phyloP scores from a whole-genome alignment of 2,888 invertebrate genomes.

The Eremobia ochroleuca region DNA sequence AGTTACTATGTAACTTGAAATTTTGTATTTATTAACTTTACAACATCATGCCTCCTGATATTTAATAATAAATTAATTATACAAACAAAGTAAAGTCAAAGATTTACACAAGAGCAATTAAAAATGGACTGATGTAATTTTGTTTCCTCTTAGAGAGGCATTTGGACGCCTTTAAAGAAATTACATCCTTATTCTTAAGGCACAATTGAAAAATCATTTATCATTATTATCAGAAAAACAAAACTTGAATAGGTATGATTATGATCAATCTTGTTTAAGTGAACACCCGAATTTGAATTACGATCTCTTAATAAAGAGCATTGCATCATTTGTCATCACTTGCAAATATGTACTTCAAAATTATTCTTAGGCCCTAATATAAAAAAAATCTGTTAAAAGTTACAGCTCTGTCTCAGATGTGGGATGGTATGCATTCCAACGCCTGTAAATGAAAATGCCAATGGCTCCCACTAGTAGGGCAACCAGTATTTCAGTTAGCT shows the following conservation, averaged over 20 bases:
- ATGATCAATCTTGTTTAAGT: conserved; percentile 31
- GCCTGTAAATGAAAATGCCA: conserved; percentile 86
- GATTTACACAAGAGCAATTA: conserved; percentile 32
- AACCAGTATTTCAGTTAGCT: conserved; percentile 85
- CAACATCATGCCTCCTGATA: conserved; percentile 26
- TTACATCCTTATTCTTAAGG: conserved; percentile 67
- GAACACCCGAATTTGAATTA: conserved; percentile 52
- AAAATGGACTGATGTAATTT: conserved; percentile 36
- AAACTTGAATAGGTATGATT: conserved; percentile 27
- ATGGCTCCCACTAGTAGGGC: conserved; percentile 86
- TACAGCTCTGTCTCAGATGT: conserved; percentile 81
- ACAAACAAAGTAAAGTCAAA: conserved; percentile 42
- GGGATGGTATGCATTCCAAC: conserved; percentile 81
- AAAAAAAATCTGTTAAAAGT: conserved; percentile 58
- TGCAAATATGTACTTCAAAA: conserved; percentile 62
- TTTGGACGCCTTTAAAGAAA: conserved; percentile 49
- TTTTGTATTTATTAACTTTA: conserved; percentile 24
- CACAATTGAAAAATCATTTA: conserved; percentile 68
- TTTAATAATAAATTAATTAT: conserved; percentile 52
- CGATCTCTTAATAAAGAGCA: conserved; percentile 57
- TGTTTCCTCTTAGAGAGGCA: conserved; percentile 44
- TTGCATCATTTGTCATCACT: conserved; percentile 51
- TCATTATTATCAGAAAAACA: conserved; percentile 31
- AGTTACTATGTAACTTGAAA: conserved; percentile 50
- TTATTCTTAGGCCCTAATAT: conserved; percentile 68